Evolutionary conservation across 2,113 vertebrate species (phyloP).

Genomic region (Hypanus sabinus): DNA sequence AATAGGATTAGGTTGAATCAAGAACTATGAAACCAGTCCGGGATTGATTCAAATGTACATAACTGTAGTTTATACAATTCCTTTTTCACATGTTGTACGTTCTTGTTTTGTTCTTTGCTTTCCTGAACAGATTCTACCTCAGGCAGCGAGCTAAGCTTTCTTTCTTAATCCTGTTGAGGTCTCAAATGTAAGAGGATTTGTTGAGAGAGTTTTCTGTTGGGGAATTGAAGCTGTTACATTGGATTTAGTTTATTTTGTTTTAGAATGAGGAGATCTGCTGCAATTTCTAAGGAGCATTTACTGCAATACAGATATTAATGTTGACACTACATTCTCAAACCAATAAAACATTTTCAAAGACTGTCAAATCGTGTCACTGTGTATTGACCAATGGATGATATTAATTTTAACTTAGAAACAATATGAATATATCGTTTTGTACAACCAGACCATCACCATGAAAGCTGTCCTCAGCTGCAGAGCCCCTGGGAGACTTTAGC

Average conservation of each 20-base stretch:
- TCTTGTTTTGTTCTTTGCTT: neutral
- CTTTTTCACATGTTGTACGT: slow-evolving; percentile 31
- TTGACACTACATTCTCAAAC: slow-evolving; percentile 29
- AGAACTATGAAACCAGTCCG: neutral
- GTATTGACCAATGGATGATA: neutral
- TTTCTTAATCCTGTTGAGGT: slow-evolving; percentile 8
- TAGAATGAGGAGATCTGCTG: neutral
- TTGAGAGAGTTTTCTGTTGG: slow-evolving; percentile 23
- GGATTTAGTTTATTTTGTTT: slow-evolving; percentile 23
- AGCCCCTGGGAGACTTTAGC: neutral
- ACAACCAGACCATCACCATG: neutral
- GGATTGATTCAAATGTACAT: slow-evolving; percentile 12
- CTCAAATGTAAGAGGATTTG: neutral
- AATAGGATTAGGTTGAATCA: slow-evolving; percentile 11
- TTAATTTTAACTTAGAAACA: neutral
- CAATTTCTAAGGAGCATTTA: neutral
- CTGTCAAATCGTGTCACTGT: neutral
- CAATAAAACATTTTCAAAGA: slow-evolving; percentile 32
- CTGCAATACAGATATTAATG: slow-evolving; percentile 3
- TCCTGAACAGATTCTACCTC: slow-evolving; percentile 5
- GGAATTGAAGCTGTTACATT: slow-evolving; percentile 8
- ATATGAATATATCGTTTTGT: neutral
- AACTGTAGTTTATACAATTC: slow-evolving; percentile 18
- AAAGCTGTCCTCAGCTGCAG: neutral
- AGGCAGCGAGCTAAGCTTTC: neutral